phyloP scores from a whole-genome alignment of 1,140 invertebrate species.

The Neuroterus valhalla region DNA sequence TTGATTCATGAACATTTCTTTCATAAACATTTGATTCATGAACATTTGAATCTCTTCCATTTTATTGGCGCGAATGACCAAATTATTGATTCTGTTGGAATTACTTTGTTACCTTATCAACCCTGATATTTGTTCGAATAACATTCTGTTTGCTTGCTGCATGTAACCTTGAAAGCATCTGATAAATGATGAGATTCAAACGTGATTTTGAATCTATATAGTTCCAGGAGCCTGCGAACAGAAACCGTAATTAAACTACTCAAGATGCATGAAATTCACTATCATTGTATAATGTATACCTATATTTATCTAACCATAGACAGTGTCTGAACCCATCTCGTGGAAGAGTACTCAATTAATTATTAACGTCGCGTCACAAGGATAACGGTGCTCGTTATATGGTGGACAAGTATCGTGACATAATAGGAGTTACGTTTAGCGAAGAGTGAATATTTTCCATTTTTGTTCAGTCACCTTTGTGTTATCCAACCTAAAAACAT shows the following conservation, averaged over 20 bases:
- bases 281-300: conserved; percentile 17
- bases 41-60: no score
- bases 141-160: no score
- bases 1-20: no score
- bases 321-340: conserved; percentile 13
- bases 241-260: conserved; percentile 22
- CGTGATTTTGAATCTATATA: conserved; percentile 8
- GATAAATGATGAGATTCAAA: conserved; percentile 28
- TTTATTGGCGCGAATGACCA: no score
- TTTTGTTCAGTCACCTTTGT: not conserved
- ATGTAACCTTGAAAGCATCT: not conserved
- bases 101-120: no score
- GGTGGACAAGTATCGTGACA: conserved; percentile 11
- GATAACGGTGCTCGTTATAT: conserved; percentile 29
- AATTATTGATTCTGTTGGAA: no score
- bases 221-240: not conserved
- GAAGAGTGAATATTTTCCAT: conserved; percentile 24
- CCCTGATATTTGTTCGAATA: no score
- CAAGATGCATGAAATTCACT: conserved; percentile 31
- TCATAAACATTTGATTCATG: no score
- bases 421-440: not conserved
- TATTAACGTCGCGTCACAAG: conserved; percentile 21
- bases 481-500: not conserved
- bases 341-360: conserved; percentile 28
- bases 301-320: conserved; percentile 22